phyloP scores from a whole-genome alignment of 2,888 invertebrate genomes.

The Drosophila parthenogenetica region DNA sequence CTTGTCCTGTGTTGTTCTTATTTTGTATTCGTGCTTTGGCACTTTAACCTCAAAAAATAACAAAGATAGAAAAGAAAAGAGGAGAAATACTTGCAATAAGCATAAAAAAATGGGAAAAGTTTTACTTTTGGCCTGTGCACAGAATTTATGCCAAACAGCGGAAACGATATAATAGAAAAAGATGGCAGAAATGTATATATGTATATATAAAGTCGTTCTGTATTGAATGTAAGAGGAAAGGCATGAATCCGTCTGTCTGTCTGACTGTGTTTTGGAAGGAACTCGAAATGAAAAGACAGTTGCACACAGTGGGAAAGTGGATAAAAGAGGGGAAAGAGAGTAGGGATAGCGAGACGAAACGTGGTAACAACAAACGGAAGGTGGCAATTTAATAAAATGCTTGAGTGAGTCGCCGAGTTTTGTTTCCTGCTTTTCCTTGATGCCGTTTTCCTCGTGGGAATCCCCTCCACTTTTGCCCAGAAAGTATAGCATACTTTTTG shows the following conservation, averaged over 20 bases:
- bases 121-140: conserved; percentile 38
- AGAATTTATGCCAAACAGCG: conserved; percentile 70
- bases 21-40: conserved; percentile 69
- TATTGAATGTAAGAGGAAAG: background rate
- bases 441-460: conserved; percentile 10
- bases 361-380: conserved; percentile 79
- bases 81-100: conserved; percentile 41
- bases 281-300: conserved; percentile 66
- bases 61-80: conserved; percentile 25
- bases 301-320: conserved; percentile 13
- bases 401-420: conserved; percentile 81
- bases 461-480: conserved; percentile 6
- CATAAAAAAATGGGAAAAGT: conserved; percentile 51
- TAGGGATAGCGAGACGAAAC: conserved; percentile 16
- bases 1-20: conserved; percentile 51
- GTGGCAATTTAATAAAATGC: conserved; percentile 84
- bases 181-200: conserved; percentile 67
- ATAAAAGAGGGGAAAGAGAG: background rate
- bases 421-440: conserved; percentile 65
- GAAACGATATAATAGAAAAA: conserved; percentile 79
- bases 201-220: conserved; percentile 2
- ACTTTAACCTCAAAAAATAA: conserved; percentile 65
- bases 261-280: conserved; percentile 45
- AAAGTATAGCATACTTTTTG: conserved; percentile 74
- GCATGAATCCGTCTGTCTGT: conserved; percentile 1